Conservation (phyloP, 23 tunicate species). For the Styela clava region DNA sequence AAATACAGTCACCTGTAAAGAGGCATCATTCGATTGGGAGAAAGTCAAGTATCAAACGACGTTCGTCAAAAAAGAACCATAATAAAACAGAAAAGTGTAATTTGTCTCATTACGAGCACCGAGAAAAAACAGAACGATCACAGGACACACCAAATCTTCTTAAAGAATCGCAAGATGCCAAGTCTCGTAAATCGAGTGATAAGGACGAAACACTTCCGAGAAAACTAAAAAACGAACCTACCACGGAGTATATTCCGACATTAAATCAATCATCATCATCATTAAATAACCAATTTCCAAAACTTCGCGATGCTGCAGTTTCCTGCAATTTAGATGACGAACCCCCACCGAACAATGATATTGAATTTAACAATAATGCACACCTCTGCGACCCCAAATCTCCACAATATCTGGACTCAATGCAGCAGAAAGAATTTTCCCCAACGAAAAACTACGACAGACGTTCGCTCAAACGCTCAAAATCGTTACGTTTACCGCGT, state of each 20-base stretch:
- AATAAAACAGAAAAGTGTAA: no score
- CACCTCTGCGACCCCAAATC: neutral
- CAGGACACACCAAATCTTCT: no score
- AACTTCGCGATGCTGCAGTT: neutral
- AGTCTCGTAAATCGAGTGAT: no score
- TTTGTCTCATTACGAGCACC: no score
- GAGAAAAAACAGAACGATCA: no score
- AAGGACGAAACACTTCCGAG: no score
- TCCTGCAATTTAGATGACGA: neutral
- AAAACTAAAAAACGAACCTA: no score
- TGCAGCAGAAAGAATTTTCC: neutral
- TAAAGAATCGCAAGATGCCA: no score
- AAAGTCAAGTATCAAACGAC: neutral
- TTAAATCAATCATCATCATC: no score
- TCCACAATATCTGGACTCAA: neutral
- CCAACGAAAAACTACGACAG: neutral
- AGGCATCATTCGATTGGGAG: neutral
- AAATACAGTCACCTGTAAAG: neutral
- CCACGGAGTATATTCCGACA: no score
- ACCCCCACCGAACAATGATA: neutral
- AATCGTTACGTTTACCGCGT: conserved; percentile 6
- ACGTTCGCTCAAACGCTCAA: neutral
- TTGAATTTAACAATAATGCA: neutral
- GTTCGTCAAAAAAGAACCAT: neutral
- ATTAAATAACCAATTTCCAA: neutral